Evolutionary conservation across 2,113 vertebrate species (phyloP).

Genomic region (Brevimyrus niger): DNA sequence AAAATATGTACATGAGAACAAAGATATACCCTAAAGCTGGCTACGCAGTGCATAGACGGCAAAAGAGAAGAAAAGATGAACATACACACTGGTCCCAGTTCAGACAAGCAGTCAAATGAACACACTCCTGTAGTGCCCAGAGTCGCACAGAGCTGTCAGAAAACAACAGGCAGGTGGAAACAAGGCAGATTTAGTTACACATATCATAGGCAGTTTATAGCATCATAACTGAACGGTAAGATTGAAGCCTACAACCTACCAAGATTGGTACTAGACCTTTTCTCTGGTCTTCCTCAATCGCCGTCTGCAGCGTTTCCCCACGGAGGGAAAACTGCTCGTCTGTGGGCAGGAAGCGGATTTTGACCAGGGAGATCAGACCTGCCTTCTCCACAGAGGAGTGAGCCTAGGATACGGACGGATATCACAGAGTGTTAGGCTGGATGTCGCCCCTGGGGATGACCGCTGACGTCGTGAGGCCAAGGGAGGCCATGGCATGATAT

Average conservation of each 20-base stretch:
- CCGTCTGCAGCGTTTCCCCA: constrained; percentile 74
- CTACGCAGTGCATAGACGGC: neutral
- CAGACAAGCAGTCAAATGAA: constrained; percentile 82
- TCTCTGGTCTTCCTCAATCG: constrained; percentile 75
- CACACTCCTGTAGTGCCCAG: constrained; percentile 92
- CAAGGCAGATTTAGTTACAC: neutral
- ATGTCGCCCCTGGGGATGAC: neutral
- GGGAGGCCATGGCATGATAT: neutral
- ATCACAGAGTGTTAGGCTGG: neutral
- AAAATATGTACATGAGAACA: neutral
- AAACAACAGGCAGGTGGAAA: constrained; percentile 5
- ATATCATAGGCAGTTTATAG: neutral
- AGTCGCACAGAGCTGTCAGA: constrained; percentile 78
- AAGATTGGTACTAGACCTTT: constrained; percentile 80
- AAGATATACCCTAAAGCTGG: neutral
- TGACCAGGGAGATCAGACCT: constrained; percentile 86
- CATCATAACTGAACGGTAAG: neutral
- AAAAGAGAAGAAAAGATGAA: constrained; percentile 22
- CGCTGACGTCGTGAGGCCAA: too few relatives aligned
- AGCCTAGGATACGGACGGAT: constrained; percentile 58
- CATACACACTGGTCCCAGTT: constrained; percentile 89
- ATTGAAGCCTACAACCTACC: constrained; percentile 56
- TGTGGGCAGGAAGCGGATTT: constrained; percentile 79
- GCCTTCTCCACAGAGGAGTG: constrained; percentile 96
- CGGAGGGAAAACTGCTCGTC: constrained; percentile 80